phyloP scores from a whole-genome alignment of 2,888 invertebrate genomes.

The Priocnemis perturbator region DNA sequence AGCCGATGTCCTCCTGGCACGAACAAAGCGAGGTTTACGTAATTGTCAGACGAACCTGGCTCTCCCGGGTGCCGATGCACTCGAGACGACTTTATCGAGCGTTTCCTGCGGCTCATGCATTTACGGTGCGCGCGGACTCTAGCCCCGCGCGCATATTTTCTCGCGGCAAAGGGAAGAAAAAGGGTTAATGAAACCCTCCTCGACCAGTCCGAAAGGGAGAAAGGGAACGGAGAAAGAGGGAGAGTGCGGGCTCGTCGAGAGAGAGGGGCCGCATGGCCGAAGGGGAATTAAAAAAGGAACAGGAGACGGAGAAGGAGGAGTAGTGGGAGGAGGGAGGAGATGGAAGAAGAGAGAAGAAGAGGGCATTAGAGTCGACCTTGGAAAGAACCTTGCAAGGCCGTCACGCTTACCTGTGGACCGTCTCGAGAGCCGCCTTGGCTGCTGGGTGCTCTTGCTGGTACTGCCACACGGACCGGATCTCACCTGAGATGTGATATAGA shows the following conservation, averaged over 20 bases:
- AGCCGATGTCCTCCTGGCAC: too few species aligned
- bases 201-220: conserved; percentile 30
- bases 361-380: conserved; percentile 67
- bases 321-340: conserved; percentile 16
- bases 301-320: conserved; percentile 22
- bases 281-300: conserved; percentile 36
- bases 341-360: conserved; percentile 40
- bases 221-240: conserved; percentile 26
- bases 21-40: too few species aligned
- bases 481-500: conserved; percentile 56
- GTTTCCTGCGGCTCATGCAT: neutral
- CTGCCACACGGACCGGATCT: conserved; percentile 46
- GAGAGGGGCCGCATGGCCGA: conserved; percentile 29
- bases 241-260: conserved; percentile 26
- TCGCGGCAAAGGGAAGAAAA: conserved; percentile 34
- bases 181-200: conserved; percentile 37
- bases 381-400: conserved; percentile 68
- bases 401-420: conserved; percentile 62
- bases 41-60: too few species aligned
- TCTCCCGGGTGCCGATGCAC: neutral
- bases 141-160: conserved; percentile 5
- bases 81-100: conserved; percentile 6
- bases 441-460: conserved; percentile 21
- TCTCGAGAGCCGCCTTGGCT: conserved; percentile 40
- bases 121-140: conserved; percentile 3